These are phyloP conservation scores for Escarpia spicata DNA, from an alignment of 2,888 invertebrate species.

Conservation along the genomic window DNA sequence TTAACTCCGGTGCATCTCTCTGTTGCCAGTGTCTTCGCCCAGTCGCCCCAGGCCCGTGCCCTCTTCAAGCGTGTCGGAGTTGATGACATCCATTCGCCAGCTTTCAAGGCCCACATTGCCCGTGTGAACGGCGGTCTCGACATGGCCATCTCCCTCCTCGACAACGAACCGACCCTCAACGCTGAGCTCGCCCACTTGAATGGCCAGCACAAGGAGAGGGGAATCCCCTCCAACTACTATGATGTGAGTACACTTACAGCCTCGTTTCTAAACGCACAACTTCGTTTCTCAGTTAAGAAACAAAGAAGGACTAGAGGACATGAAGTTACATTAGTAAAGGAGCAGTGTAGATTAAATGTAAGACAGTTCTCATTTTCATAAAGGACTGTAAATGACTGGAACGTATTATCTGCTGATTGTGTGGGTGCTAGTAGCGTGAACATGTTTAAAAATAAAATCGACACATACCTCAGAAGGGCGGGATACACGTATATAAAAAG, in stretches of 20 bases:
- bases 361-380: too few relatives aligned
- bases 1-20: neutral
- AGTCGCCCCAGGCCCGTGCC: slow-evolving; percentile 13
- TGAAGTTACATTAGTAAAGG: too few relatives aligned
- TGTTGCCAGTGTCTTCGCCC: slow-evolving; percentile 21
- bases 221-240: slow-evolving; percentile 26
- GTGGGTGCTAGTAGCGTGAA: too few relatives aligned
- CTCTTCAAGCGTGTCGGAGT: slow-evolving; percentile 22
- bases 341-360: too few relatives aligned
- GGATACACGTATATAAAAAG: too few relatives aligned
- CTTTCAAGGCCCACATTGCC: slow-evolving; percentile 24
- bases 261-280: neutral
- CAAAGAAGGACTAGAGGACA: too few relatives aligned
- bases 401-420: too few relatives aligned
- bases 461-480: too few relatives aligned
- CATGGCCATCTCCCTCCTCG: slow-evolving; percentile 24
- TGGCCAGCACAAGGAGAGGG: slow-evolving; percentile 22
- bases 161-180: slow-evolving; percentile 18
- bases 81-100: slow-evolving; percentile 17
- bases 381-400: too few relatives aligned
- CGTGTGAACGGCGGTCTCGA: slow-evolving; percentile 27
- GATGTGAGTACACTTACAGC: slow-evolving; percentile 20
- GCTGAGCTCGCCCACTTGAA: slow-evolving; percentile 21
- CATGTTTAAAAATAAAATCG: too few relatives aligned
- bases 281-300: too few relatives aligned